Evolutionary conservation across 2,888 invertebrate genomes (phyloP).

Genomic region (Acronicta alni): DNA sequence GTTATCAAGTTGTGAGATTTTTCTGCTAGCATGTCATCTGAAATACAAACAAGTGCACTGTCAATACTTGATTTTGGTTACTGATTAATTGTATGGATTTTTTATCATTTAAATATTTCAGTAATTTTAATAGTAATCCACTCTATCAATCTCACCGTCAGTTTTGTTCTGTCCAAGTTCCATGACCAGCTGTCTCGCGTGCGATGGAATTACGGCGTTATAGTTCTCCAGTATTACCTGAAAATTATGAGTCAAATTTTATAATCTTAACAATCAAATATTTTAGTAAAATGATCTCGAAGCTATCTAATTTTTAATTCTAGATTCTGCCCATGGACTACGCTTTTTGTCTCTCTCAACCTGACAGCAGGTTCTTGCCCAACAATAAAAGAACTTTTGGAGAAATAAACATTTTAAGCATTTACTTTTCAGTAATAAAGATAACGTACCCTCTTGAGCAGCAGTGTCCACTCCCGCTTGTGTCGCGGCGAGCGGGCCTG

Average conservation of each 20-base stretch:
- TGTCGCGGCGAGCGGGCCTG: conserved; percentile 95
- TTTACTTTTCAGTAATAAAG: too few species aligned
- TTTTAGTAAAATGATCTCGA: too few species aligned
- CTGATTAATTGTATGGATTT: too few species aligned
- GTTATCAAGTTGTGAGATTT: conserved; percentile 88
- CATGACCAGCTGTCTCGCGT: conserved; percentile 97
- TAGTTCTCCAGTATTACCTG: conserved; percentile 98
- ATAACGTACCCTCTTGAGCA: conserved; percentile 86
- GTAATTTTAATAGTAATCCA: too few species aligned
- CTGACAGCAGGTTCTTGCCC: too few species aligned
- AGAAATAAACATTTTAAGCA: too few species aligned
- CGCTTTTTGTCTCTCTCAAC: too few species aligned
- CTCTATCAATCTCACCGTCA: conserved; percentile 91
- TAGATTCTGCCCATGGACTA: too few species aligned
- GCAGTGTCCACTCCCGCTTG: conserved; percentile 93
- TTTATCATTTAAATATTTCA: too few species aligned
- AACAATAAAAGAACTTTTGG: too few species aligned
- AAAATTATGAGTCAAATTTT: conserved; percentile 18
- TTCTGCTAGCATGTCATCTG: conserved; percentile 91
- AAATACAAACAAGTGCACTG: conserved; percentile 49
- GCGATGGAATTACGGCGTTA: conserved; percentile 97
- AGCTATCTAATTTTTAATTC: too few species aligned
- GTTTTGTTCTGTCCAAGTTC: conserved; percentile 94
- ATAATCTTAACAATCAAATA: too few species aligned
- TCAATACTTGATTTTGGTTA: background rate